Conservation (phyloP, 2,797 vertebrate species). For the Hypotaenidia okinawae region DNA sequence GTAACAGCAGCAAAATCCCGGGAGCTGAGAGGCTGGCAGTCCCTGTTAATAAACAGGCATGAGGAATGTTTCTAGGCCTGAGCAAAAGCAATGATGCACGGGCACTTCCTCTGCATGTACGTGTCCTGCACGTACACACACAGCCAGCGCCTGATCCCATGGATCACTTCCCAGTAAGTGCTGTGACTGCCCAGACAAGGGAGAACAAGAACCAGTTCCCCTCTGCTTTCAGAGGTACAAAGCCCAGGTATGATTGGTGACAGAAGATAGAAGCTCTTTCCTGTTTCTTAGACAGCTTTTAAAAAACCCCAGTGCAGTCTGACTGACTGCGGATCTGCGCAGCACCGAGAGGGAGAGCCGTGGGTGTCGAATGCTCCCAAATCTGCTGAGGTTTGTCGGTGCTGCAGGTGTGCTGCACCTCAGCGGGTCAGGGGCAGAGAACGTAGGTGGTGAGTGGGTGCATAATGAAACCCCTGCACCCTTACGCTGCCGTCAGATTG, state of each 20-base stretch:
- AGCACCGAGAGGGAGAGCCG: not conserved
- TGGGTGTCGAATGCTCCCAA: not conserved
- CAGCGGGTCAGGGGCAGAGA: not conserved
- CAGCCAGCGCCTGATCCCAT: not conserved
- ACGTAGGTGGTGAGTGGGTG: not conserved
- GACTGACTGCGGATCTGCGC: not conserved
- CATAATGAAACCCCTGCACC: slow-evolving; percentile 49
- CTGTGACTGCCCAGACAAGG: not conserved
- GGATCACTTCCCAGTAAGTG: not conserved
- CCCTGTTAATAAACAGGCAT: not conserved
- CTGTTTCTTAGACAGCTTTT: not conserved
- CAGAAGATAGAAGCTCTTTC: not conserved
- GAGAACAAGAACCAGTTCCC: not conserved
- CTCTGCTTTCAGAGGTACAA: not conserved
- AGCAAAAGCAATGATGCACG: not conserved
- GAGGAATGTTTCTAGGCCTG: not conserved
- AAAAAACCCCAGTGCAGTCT: not conserved
- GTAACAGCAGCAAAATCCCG: not conserved
- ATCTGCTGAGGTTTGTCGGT: not conserved
- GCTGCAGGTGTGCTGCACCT: not conserved
- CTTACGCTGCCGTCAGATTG: not conserved
- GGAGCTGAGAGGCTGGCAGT: not conserved
- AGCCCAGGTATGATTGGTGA: not conserved
- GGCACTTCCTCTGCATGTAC: not conserved
- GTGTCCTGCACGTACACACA: accelerated